Base-by-base conservation (phyloP, 2,888 invertebrate genomes). In the Habrosyne pyritoides region DNA sequence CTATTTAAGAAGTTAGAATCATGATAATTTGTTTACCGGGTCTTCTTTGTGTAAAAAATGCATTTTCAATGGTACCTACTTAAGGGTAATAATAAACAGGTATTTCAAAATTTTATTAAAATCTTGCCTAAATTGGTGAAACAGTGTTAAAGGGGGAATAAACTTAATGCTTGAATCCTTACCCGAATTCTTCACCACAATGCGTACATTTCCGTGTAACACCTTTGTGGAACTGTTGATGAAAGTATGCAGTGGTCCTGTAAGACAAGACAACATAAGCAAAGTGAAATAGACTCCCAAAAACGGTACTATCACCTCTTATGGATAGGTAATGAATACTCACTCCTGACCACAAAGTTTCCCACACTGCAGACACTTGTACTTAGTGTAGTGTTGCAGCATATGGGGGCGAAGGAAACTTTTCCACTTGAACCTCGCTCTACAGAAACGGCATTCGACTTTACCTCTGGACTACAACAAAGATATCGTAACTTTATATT, bases 141-240 rank as follows among this genome's bases (percentile, higher is more conserved):
- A n/a, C n/a, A n/a, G n/a, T n/a, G n/a, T n/a, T n/a, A n/a, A n/a
- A n/a, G n/a, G n/a, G n/a, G n/a, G n/a, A n/a, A n/a, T n/a, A n/a
- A 18, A 46, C 2, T 14, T 28, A 47, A 52, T 47, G 28, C 36
- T 46, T 22, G 50, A 21, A 12, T 24, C 55, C 62, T 60, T 60
- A 89, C 88, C 82, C 83, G 63, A 89, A 90, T 50, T 86, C 82
- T 51, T 86, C 78, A 2, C 73, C 76, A 21, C 86, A 87, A 47
- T 84, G 78, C 5, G 64, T 61, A 42, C 86, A 87, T 30, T 75
- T 80, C 49, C 72, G 77, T 2, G 66, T 60, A 0, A 75, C 69
- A 0, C 86, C 86, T 30, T 79, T 86, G 57, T 87, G 86, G 52
- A 75, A 82, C 3, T 81, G 78, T 42, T 86, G 79, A 33, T 87